Evolutionary conservation across 2,113 vertebrate species (phyloP), one percentile per base, ranked within the genome.

Genomic region (Reinhardtius hippoglossoides): DNA sequence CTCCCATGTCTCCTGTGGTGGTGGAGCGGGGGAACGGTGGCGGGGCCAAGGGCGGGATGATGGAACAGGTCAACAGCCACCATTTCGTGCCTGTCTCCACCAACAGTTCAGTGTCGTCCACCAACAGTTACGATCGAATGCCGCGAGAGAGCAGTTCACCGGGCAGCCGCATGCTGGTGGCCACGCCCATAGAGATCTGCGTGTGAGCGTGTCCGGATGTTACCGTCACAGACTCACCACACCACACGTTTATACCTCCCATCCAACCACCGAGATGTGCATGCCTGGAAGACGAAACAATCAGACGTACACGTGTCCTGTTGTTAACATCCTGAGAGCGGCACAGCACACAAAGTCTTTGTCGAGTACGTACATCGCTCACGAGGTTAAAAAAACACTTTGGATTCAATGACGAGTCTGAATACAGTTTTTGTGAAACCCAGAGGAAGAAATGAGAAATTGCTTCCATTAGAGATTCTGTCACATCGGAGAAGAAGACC

Each of bases 141-240:
- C 89, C 94, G 12, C 87, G 95, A 37, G 95, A 96, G 48, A 95
- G 82, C 67, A 84, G 87, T 37, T 93, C 89, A 1, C 87, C 94
- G 0, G 89, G 91, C 0, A 89, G 94, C 13, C 92, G 92, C 73
- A 95, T 96, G 85, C 90, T 95, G 40, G 95, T 95, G 67, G 91
- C 95, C 1, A 95, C 95, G 1, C 94, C 95, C 27, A 96, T 96
- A 3, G 95, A 96, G 80, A 96, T 96, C 74, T 96, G 95, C 10
- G 95, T 96, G 56, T 96, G 89, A 92, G 80, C 14, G 13, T 6
- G 23, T 52, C 70, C 5, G 63, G 46, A 18, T 21, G 2, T 4
- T 16, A 0, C 27, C 5, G 37, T 15, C 54, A 62, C 70, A 4
- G 55, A 76, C 62, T 82, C 65, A 62, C 57, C 37, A 70, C 74